These are phyloP conservation scores for Listrodromus nycthemerus DNA, from an alignment of 2,888 invertebrate genomes.

Conservation along the genomic window DNA sequence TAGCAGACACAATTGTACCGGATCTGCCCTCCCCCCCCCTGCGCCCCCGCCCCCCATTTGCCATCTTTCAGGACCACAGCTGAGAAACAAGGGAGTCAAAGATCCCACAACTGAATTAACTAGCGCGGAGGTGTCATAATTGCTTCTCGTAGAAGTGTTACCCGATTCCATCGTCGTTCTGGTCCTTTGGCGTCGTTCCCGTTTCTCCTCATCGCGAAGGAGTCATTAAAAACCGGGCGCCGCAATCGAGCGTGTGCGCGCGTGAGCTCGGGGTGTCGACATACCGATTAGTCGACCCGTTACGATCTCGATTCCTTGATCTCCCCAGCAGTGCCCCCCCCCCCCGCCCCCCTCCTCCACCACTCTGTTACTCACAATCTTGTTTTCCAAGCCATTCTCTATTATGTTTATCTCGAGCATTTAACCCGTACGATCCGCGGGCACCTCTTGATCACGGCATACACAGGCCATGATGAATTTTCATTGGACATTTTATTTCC, in stretches of 20 bases:
- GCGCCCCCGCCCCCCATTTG: no score
- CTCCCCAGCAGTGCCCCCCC: slow-evolving; percentile 13
- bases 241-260: slow-evolving; percentile 55
- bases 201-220: slow-evolving; percentile 39
- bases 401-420: neutral
- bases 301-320: slow-evolving; percentile 56
- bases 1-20: no score
- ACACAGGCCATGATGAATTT: slow-evolving; percentile 62
- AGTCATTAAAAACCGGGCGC: slow-evolving; percentile 66
- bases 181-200: slow-evolving; percentile 21
- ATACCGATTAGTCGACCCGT: slow-evolving; percentile 67
- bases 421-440: slow-evolving; percentile 1
- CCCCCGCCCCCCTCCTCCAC: neutral
- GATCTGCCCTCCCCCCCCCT: no score
- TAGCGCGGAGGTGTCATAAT: slow-evolving; percentile 43
- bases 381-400: slow-evolving; percentile 29
- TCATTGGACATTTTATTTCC: slow-evolving; percentile 55
- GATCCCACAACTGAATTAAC: slow-evolving; percentile 1
- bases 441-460: neutral
- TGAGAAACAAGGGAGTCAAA: neutral
- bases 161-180: slow-evolving; percentile 37
- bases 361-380: slow-evolving; percentile 26
- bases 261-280: slow-evolving; percentile 63
- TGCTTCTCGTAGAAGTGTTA: slow-evolving; percentile 34
- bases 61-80: slow-evolving; percentile 2